A percentile compares a stretch with the other conserved stretches of the same genome.
These are phyloP conservation scores for Entomobrya proxima DNA, from an alignment of 2,888 invertebrate species.

Conservation along the genomic window DNA sequence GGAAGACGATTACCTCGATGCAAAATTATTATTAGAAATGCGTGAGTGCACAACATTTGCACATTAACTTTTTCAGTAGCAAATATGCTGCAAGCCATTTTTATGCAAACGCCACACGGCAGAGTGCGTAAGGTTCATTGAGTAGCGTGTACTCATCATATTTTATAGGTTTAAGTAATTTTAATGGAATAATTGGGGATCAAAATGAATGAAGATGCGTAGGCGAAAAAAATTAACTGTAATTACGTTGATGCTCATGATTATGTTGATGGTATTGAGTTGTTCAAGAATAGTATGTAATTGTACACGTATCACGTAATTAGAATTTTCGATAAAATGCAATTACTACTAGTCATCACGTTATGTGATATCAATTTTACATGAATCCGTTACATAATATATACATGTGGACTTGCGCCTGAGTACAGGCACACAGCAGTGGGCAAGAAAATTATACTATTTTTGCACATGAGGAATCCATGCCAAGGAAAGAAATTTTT, in stretches of 20 bases:
- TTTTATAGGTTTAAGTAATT: conserved; percentile 1
- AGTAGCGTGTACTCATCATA: neutral
- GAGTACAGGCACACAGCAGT: no score
- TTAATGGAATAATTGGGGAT: conserved; percentile 11
- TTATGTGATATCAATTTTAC: no score
- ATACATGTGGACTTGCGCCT: no score
- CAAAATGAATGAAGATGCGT: neutral
- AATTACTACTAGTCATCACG: no score
- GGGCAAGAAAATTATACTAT: no score
- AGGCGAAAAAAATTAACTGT: conserved; percentile 4
- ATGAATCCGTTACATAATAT: no score
- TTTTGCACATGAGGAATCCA: no score
- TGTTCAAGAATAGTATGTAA: no score
- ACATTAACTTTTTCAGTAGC: neutral
- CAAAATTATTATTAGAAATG: neutral
- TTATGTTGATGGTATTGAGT: neutral
- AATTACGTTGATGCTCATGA: neutral
- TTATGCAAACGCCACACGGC: neutral
- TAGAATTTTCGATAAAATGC: no score
- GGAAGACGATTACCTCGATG: neutral
- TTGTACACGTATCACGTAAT: neutral
- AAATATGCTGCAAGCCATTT: neutral
- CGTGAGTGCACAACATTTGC: neutral
- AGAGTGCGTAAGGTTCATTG: conserved; percentile 1
- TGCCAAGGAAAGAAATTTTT: conserved; percentile 18